Percentiles rank a stretch among this genome's conserved stretches.
These are phyloP conservation scores for Meta bourneti DNA, from an alignment of 2,888 invertebrate species.

Conservation along the genomic window DNA sequence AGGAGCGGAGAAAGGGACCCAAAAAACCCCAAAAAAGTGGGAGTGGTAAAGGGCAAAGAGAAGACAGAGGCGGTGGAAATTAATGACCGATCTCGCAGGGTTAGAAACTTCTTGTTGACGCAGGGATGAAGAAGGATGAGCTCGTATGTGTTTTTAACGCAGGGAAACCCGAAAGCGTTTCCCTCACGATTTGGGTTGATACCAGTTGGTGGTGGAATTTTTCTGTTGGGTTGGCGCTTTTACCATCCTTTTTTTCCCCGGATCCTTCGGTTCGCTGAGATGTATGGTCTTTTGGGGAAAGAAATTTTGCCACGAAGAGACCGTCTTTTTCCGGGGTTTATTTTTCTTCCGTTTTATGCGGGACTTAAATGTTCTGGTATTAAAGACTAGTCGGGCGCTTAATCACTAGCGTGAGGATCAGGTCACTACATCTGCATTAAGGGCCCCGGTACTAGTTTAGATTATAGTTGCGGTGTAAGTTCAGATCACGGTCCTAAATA, in stretches of 20 bases:
- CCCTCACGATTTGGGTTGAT: not conserved
- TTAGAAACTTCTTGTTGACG: constrained; percentile 43
- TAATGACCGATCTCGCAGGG: constrained; percentile 43
- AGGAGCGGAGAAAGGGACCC: too few relatives aligned
- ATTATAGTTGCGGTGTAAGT: too few relatives aligned
- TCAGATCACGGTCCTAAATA: too few relatives aligned
- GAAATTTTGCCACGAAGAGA: not conserved
- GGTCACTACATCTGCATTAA: too few relatives aligned
- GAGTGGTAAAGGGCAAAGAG: not conserved
- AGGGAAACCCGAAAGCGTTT: constrained; percentile 6
- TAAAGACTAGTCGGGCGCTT: too few relatives aligned
- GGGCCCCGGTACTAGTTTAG: too few relatives aligned
- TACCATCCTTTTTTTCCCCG: not conserved
- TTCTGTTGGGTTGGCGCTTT: not conserved
- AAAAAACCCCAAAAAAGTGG: constrained; percentile 7
- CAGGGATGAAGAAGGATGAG: constrained; percentile 31
- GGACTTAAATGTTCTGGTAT: too few relatives aligned
- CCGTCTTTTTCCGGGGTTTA: too few relatives aligned
- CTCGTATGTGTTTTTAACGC: constrained; percentile 11
- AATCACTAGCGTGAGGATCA: too few relatives aligned
- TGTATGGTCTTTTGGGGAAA: not conserved
- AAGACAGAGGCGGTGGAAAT: constrained; percentile 29
- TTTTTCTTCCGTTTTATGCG: too few relatives aligned
- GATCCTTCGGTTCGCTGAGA: not conserved
- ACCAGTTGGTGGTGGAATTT: not conserved